phyloP scores from a whole-genome alignment of 2,113 vertebrate species.

The Cromileptes altivelis region DNA sequence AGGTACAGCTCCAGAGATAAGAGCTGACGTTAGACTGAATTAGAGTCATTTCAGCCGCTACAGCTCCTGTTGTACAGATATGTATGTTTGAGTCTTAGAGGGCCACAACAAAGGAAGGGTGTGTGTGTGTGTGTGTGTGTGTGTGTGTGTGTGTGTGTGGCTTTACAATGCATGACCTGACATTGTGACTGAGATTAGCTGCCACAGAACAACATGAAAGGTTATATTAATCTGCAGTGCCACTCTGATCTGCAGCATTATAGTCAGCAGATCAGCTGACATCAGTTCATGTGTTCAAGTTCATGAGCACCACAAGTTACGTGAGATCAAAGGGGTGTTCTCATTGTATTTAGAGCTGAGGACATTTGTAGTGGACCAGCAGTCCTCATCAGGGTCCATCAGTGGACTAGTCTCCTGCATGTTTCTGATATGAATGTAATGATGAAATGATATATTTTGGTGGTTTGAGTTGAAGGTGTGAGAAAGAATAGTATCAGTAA shows the following conservation, averaged over 20 bases:
- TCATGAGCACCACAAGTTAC: neutral
- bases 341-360: too few relatives aligned
- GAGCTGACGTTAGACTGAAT: conserved; percentile 1
- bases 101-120: neutral
- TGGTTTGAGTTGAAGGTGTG: too few relatives aligned
- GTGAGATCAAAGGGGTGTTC: too few relatives aligned
- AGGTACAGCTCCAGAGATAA: neutral
- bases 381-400: too few relatives aligned
- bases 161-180: conserved; percentile 62
- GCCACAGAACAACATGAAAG: conserved; percentile 60
- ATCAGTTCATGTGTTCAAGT: conserved; percentile 16
- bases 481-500: too few relatives aligned
- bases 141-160: conserved; percentile 23
- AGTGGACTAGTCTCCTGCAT: too few relatives aligned
- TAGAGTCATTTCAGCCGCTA: neutral
- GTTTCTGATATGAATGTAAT: too few relatives aligned
- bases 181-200: conserved; percentile 76
- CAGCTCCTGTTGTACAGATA: neutral
- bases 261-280: conserved; percentile 26
- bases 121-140: conserved; percentile 24
- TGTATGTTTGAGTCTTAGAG: neutral
- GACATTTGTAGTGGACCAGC: too few relatives aligned
- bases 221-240: conserved; percentile 47
- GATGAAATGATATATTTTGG: too few relatives aligned
- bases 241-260: conserved; percentile 18